A percentile compares a stretch with the other conserved stretches of the same genome.
Evolutionary conservation across 2,113 vertebrate genomes (phyloP).

Genomic region (Marcusenius ussheri): DNA sequence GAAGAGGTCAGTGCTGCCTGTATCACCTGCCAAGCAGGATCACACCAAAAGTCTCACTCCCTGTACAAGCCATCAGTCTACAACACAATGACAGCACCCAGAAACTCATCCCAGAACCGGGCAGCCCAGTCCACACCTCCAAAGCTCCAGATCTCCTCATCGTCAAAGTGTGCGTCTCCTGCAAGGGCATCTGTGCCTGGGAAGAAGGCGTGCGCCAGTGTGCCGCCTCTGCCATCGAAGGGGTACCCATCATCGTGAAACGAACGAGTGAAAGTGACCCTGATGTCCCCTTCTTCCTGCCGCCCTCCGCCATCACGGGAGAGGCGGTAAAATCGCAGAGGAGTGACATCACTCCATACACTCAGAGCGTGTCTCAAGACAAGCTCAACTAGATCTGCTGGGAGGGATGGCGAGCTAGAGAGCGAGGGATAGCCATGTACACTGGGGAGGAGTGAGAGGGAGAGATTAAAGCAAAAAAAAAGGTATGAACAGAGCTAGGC

Average conservation of each 20-base stretch:
- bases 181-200: conserved; percentile 55
- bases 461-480: not conserved
- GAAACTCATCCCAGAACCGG: not conserved
- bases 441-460: conserved; percentile 11
- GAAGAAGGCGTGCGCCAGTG: conserved; percentile 67
- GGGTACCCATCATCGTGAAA: conserved; percentile 65
- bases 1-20: conserved; percentile 57
- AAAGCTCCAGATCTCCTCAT: conserved; percentile 63
- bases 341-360: conserved; percentile 27
- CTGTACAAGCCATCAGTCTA: not conserved
- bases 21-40: conserved; percentile 34
- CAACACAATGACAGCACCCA: not conserved
- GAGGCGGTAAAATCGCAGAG: conserved; percentile 29
- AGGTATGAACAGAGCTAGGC: not conserved
- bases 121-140: conserved; percentile 14
- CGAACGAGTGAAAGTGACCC: conserved; percentile 50
- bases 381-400: conserved; percentile 26
- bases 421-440: conserved; percentile 30
- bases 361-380: conserved; percentile 30
- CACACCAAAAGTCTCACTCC: not conserved
- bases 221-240: conserved; percentile 64
- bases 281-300: conserved; percentile 42
- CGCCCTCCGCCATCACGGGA: not conserved
- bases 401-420: conserved; percentile 22
- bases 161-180: conserved; percentile 66